phyloP scores from a whole-genome alignment of 2,113 vertebrate genomes.

The Scomber scombrus region DNA sequence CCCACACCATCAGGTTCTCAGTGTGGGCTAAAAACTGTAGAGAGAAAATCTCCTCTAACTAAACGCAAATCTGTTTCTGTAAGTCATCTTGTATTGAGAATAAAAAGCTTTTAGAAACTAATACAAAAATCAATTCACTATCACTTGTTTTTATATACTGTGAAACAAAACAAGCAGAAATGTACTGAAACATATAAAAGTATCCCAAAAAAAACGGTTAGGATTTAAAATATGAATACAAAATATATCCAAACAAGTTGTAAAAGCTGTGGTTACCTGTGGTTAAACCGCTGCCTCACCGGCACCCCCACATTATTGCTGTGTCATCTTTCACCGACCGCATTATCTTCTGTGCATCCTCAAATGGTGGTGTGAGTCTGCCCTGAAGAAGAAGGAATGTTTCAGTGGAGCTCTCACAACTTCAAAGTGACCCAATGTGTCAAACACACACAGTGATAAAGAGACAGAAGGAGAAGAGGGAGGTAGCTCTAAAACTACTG shows the following conservation, averaged over 20 bases:
- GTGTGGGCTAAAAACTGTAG: constrained; percentile 40
- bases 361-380: constrained; percentile 19
- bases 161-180: too few relatives aligned
- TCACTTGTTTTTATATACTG: neutral
- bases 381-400: constrained; percentile 46
- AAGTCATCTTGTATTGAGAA: neutral
- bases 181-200: neutral
- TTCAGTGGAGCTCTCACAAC: constrained; percentile 43
- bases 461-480: constrained; percentile 13
- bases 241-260: neutral
- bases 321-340: constrained; percentile 42
- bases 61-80: neutral
- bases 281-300: constrained; percentile 66
- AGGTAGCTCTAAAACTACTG: constrained; percentile 11
- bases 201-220: neutral
- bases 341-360: constrained; percentile 62
- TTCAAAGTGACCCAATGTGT: constrained; percentile 63
- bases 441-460: constrained; percentile 31
- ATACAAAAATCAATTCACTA: neutral
- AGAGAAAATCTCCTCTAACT: neutral
- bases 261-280: constrained; percentile 65
- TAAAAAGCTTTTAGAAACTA: neutral
- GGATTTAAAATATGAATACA: neutral
- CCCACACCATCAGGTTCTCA: constrained; percentile 56
- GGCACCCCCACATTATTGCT: constrained; percentile 56